phyloP scores from a whole-genome alignment of 2,113 vertebrate genomes.

The Chaetops frenatus region DNA sequence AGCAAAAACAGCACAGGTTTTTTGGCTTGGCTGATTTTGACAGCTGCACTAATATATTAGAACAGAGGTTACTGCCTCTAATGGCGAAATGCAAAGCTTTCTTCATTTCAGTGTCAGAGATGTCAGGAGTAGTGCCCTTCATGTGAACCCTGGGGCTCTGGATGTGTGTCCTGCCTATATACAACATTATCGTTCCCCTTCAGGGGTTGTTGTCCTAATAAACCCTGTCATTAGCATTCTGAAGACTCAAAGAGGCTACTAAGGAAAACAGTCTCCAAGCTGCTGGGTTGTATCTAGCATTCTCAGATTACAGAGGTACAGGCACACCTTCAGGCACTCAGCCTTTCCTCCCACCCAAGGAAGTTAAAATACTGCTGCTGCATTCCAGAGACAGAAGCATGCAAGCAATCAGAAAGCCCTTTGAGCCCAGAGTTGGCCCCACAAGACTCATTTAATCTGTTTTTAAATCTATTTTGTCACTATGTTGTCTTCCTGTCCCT shows the following conservation, averaged over 20 bases:
- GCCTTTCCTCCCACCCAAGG: not conserved
- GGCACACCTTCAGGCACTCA: not conserved
- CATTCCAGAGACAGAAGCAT: not conserved
- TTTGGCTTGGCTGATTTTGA: not conserved
- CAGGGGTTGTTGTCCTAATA: not conserved
- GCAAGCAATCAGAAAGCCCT: not conserved
- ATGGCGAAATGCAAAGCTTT: not conserved
- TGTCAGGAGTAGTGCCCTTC: not conserved
- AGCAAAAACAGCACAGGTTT: not conserved
- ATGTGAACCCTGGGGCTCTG: not conserved
- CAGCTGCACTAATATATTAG: not conserved
- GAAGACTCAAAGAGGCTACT: not conserved
- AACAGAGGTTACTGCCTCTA: not conserved
- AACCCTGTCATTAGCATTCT: constrained; percentile 18
- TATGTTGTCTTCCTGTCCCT: not conserved
- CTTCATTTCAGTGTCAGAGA: not conserved
- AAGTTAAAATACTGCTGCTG: not conserved
- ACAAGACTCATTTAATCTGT: not conserved
- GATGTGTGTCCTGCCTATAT: not conserved
- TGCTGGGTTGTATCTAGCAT: not conserved
- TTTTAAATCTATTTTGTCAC: not conserved
- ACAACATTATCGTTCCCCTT: not conserved
- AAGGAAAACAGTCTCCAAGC: constrained; percentile 12
- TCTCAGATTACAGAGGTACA: constrained; percentile 11
- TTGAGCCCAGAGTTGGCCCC: not conserved